Base-by-base conservation (phyloP, 2,888 invertebrate species). In the Hermaeophaga mercurialis region DNA sequence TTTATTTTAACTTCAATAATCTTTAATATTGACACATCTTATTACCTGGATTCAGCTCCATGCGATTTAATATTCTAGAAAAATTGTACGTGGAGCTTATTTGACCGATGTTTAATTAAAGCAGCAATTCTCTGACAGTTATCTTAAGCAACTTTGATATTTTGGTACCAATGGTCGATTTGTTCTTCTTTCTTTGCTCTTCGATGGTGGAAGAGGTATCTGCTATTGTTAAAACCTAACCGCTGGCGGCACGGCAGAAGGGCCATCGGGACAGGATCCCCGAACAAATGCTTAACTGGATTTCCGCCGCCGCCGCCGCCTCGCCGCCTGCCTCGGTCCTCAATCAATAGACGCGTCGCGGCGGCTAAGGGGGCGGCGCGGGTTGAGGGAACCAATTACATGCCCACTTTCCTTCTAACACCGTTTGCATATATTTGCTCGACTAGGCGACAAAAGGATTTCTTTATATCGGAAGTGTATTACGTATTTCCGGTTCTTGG, bases 361-460 rank as follows among this genome's bases (percentile, higher is more conserved):
- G 74, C 76, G 75, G 43, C 73, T 65, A 76, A 18, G 11, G 41
- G 45, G 22, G 22, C 9, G 15, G 72, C 74, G 75, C 73, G 73
- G 74, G 47, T 73, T 73, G 73, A 73, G 67, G 76, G 76, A 76
- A 77, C 77, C 79, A 79, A 79, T 79, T 79, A 79, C 78, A 79
- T 78, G 79, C 78, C 77, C 79, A 79, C 79, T 79, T 79, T 78
- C 75, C 76, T 76, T 72, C 75, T 78, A 79, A 79, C 78, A 77
- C 77, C 78, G 77, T 79, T 79, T 79, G 79, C 79, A 79, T 79
- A 79, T 74, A 79, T 79, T 79, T 76, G 66, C 68, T 66, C 41
- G 39, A 55, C 50, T 34, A 62, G 66, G 64, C 66, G 67, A 67
- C 66, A 68, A 54, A 67, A 65, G 66, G 64, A 66, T 66, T 61